A percentile compares a stretch with the other conserved stretches of the same genome.
Evolutionary conservation across 2,797 vertebrate genomes (phyloP).

Genomic region (Morelia viridis): DNA sequence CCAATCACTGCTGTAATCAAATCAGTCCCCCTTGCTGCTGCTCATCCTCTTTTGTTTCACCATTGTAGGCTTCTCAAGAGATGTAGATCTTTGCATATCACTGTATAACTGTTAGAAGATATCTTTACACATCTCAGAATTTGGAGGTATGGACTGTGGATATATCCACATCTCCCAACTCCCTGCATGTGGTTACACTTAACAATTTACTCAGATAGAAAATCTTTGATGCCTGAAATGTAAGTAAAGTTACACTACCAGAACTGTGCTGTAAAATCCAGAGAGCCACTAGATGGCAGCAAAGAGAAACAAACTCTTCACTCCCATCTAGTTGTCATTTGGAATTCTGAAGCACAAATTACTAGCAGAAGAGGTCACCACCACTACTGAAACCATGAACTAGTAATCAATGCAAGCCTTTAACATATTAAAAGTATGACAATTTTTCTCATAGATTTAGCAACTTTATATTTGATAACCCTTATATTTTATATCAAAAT

Average conservation of each 20-base stretch:
- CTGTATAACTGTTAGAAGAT: neutral
- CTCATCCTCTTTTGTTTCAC: neutral
- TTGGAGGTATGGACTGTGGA: neutral
- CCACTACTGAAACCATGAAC: neutral
- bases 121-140: neutral
- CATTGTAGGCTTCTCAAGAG: neutral
- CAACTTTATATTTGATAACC: neutral
- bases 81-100: neutral
- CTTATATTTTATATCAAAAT: neutral
- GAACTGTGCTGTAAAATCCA: neutral
- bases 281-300: neutral
- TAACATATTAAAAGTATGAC: neutral
- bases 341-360: neutral
- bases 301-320: neutral
- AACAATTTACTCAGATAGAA: neutral
- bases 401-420: neutral
- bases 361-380: neutral
- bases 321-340: neutral
- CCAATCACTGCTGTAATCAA: neutral
- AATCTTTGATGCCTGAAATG: neutral
- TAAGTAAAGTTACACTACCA: neutral
- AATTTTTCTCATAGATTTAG: neutral
- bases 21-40: neutral
- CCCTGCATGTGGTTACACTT: neutral
- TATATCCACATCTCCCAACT: too few relatives aligned